Conservation (phyloP, 1,140 invertebrate species). For the Neodiprion fabricii region DNA sequence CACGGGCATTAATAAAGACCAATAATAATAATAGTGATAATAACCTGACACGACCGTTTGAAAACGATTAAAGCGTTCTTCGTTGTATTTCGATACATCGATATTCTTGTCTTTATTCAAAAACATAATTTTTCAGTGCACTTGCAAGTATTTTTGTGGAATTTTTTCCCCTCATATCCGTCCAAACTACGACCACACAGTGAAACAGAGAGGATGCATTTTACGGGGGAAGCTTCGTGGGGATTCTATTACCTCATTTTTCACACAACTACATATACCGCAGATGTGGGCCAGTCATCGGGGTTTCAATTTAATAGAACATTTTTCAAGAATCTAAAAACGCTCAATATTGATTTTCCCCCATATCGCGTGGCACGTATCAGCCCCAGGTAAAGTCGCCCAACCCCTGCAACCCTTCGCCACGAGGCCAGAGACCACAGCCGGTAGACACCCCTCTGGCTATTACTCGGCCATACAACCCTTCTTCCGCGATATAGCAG, state of each 20-base stretch:
- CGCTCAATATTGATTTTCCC: constrained; percentile 36
- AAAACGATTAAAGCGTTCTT: no score
- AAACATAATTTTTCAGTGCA: no score
- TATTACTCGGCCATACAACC: constrained; percentile 30
- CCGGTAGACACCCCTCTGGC: constrained; percentile 10
- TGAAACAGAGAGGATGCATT: not conserved
- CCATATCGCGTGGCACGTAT: constrained; percentile 30
- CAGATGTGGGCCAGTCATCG: not conserved
- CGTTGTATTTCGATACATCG: no score
- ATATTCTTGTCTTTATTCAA: no score
- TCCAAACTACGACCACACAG: not conserved
- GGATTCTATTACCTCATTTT: not conserved
- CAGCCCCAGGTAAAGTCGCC: constrained; percentile 5
- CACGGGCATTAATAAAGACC: no score
- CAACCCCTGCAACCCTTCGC: constrained; percentile 3
- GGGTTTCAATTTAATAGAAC: constrained; percentile 1
- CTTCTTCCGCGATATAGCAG: constrained; percentile 39
- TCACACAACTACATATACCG: not conserved
- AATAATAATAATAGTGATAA: no score
- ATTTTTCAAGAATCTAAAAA: constrained; percentile 19
- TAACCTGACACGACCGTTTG: no score
- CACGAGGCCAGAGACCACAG: constrained; percentile 1
- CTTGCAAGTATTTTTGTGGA: no score
- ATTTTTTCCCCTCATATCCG: no score
- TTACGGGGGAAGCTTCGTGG: not conserved